These are phyloP conservation scores for Venustaconcha ellipsiformis DNA, from an alignment of 1,140 invertebrate species.

Conservation along the genomic window DNA sequence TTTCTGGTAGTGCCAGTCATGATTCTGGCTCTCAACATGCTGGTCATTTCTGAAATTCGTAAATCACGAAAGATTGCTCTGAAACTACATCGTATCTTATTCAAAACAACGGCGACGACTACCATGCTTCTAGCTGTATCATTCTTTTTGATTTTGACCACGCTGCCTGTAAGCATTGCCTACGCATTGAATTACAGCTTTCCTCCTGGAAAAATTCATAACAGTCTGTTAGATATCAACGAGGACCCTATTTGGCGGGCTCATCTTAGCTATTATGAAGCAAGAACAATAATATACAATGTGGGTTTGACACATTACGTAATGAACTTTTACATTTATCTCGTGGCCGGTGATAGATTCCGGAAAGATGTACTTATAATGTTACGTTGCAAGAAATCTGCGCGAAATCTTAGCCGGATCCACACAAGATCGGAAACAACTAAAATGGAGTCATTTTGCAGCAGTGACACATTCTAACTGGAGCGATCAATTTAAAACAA, in stretches of 20 bases:
- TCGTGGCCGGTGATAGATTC: conserved; percentile 46
- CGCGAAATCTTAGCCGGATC: not conserved
- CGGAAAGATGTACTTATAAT: conserved; percentile 29
- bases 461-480: conserved; percentile 19
- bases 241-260: conserved; percentile 36
- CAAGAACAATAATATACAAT: conserved; percentile 43
- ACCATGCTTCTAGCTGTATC: conserved; percentile 54
- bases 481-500: too few species aligned
- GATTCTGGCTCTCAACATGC: conserved; percentile 52
- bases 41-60: conserved; percentile 50
- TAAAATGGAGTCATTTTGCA: conserved; percentile 34
- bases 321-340: conserved; percentile 55
- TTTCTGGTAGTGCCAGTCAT: conserved; percentile 50
- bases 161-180: conserved; percentile 48
- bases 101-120: conserved; percentile 46
- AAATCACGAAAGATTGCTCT: conserved; percentile 30
- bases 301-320: conserved; percentile 53
- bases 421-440: conserved; percentile 16
- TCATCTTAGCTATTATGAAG: conserved; percentile 40
- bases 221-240: conserved; percentile 10
- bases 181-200: conserved; percentile 44
- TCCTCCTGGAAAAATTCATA: not conserved
- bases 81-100: conserved; percentile 20
- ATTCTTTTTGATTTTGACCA: conserved; percentile 54
- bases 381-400: conserved; percentile 5